phyloP scores from a whole-genome alignment of 2,888 invertebrate genomes.

The Margaritifera margaritifera region DNA sequence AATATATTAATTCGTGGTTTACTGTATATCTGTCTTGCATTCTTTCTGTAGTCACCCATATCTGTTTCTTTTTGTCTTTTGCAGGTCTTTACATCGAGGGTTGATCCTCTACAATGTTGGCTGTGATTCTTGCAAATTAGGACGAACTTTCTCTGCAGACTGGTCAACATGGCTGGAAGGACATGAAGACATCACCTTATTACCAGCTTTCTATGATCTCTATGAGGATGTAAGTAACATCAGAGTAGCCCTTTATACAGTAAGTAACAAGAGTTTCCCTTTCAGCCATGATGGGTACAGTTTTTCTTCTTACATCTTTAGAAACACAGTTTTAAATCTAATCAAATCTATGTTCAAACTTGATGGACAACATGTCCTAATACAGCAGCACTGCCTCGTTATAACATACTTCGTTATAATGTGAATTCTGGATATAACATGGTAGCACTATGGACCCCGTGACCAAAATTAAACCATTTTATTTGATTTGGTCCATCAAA shows the following conservation, averaged over 20 bases:
- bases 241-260: constrained; percentile 13
- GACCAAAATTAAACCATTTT: too few relatives aligned
- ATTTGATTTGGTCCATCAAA: too few relatives aligned
- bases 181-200: constrained; percentile 74
- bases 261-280: neutral
- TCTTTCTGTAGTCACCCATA: neutral
- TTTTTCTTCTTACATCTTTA: neutral
- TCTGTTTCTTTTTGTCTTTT: constrained; percentile 10
- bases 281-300: neutral
- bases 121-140: constrained; percentile 74
- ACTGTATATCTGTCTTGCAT: too few relatives aligned
- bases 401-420: too few relatives aligned
- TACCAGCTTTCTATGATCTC: constrained; percentile 94
- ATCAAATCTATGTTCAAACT: too few relatives aligned
- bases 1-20: too few relatives aligned
- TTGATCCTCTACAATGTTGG: constrained; percentile 85
- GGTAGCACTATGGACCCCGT: too few relatives aligned
- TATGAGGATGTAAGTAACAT: constrained; percentile 84
- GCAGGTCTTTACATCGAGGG: constrained; percentile 65
- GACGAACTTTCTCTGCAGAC: constrained; percentile 84
- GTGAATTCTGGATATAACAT: too few relatives aligned
- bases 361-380: too few relatives aligned
- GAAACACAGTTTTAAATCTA: too few relatives aligned
- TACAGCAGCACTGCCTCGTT: too few relatives aligned
- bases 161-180: constrained; percentile 81